phyloP scores from a whole-genome alignment of 2,888 invertebrate genomes.

The Patella caerulea region DNA sequence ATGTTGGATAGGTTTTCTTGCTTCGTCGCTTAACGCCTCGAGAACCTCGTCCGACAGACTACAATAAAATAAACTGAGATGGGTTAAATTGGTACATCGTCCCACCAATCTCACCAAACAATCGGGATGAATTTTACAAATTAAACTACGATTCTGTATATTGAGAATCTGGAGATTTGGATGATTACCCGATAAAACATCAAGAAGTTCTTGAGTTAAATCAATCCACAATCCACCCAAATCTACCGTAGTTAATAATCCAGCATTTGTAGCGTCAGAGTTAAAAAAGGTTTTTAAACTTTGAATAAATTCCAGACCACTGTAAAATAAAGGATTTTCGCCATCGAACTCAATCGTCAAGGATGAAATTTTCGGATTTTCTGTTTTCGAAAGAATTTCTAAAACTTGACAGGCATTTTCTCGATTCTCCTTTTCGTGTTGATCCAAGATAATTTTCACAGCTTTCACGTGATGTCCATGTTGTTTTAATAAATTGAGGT shows the following conservation, averaged over 20 bases:
- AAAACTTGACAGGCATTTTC: constrained; percentile 56
- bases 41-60: constrained; percentile 65
- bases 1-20: constrained; percentile 50
- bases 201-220: constrained; percentile 63
- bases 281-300: constrained; percentile 57
- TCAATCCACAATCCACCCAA: constrained; percentile 61
- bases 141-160: constrained; percentile 65
- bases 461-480: constrained; percentile 55
- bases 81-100: constrained; percentile 55
- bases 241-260: constrained; percentile 52
- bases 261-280: constrained; percentile 42
- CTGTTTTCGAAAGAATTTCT: constrained; percentile 41
- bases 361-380: constrained; percentile 36
- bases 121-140: constrained; percentile 59
- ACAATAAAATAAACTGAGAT: constrained; percentile 58
- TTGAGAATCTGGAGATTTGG: constrained; percentile 57
- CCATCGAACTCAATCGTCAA: constrained; percentile 50
- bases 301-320: constrained; percentile 65
- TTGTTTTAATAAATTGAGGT: constrained; percentile 44
- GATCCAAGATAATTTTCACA: constrained; percentile 60
- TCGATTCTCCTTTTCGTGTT: constrained; percentile 53
- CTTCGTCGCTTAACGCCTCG: constrained; percentile 49
- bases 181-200: constrained; percentile 56
- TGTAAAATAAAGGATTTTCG: constrained; percentile 69
- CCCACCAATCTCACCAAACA: constrained; percentile 58